Conservation (phyloP, 92 coral and sea anemone genomes). For the Zoanthus sociatus region DNA sequence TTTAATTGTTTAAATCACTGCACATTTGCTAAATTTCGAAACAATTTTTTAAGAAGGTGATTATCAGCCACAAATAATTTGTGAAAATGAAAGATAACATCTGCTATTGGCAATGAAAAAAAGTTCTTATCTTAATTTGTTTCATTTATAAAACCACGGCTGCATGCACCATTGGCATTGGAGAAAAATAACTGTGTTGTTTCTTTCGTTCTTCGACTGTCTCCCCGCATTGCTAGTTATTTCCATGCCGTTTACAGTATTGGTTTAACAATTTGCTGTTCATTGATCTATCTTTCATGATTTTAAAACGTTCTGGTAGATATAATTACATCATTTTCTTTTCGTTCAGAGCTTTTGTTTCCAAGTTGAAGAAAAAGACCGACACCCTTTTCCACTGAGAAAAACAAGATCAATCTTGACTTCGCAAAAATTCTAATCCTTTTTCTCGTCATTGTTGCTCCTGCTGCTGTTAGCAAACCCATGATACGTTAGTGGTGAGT, state of each 20-base stretch:
- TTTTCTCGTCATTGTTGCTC: too few relatives aligned
- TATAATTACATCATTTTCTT: too few relatives aligned
- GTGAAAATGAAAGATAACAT: not conserved
- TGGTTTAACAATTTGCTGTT: too few relatives aligned
- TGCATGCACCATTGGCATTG: not conserved
- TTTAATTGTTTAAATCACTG: conserved; percentile 32
- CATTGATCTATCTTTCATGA: too few relatives aligned
- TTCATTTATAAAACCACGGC: not conserved
- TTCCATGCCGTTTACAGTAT: not conserved
- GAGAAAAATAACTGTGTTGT: not conserved
- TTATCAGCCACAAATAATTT: not conserved
- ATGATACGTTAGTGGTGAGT: too few relatives aligned
- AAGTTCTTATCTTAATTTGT: not conserved
- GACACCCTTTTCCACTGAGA: too few relatives aligned
- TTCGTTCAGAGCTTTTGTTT: too few relatives aligned
- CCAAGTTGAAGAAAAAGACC: too few relatives aligned
- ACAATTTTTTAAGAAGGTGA: not conserved
- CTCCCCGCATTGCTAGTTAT: not conserved
- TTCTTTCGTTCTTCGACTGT: not conserved
- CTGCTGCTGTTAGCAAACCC: too few relatives aligned
- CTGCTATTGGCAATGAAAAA: not conserved
- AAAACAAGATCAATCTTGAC: too few relatives aligned
- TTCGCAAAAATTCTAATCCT: too few relatives aligned
- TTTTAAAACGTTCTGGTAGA: too few relatives aligned
- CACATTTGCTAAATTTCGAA: not conserved